Conservation (phyloP, 2,113 vertebrate genomes). For the Copsychus sechellarum region DNA sequence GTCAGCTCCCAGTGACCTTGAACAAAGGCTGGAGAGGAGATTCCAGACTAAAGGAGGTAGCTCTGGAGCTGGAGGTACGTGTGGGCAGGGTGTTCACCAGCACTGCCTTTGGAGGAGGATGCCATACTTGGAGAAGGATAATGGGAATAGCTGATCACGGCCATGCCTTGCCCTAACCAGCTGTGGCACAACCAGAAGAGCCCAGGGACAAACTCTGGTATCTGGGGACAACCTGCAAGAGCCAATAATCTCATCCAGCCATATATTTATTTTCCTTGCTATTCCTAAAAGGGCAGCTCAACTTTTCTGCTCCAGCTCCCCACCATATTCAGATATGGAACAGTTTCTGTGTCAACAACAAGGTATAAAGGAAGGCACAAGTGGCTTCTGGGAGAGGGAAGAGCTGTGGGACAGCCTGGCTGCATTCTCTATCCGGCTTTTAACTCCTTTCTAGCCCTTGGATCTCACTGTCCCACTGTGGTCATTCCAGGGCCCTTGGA, state of each 20-base stretch:
- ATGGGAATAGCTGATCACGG: not conserved
- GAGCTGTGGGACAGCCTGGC: not conserved
- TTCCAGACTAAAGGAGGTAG: not conserved
- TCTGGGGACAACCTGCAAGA: not conserved
- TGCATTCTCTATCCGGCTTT: rapidly evolving
- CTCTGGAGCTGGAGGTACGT: rapidly evolving
- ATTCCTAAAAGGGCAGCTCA: not conserved
- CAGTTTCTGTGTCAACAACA: not conserved
- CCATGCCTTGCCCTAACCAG: not conserved
- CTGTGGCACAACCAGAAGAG: not conserved
- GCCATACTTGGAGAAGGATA: not conserved
- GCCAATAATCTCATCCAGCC: not conserved
- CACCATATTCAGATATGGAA: rapidly evolving
- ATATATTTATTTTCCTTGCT: not conserved
- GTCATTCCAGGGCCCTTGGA: not conserved
- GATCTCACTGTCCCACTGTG: not conserved
- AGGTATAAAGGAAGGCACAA: not conserved
- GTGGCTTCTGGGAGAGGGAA: not conserved
- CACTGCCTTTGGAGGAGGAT: not conserved
- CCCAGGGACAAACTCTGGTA: not conserved
- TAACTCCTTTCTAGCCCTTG: not conserved
- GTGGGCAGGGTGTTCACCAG: not conserved
- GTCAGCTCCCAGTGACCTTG: not conserved
- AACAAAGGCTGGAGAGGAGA: not conserved
- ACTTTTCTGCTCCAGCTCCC: not conserved